These are phyloP conservation scores for Meiosimyza platycephala DNA, from an alignment of 2,888 invertebrate genomes.

Conservation along the genomic window DNA sequence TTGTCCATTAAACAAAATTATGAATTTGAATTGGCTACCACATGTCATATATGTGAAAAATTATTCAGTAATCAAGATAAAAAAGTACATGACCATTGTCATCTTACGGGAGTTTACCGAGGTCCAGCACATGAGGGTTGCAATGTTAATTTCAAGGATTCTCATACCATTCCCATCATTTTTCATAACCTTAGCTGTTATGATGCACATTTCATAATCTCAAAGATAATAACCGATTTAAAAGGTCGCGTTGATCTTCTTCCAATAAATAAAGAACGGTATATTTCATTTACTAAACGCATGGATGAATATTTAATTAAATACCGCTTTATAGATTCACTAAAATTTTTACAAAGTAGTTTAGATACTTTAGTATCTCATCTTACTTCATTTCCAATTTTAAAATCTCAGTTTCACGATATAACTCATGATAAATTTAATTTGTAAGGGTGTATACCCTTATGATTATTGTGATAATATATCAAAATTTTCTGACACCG, in stretches of 20 bases:
- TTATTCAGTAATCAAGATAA: neutral
- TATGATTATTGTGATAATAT: conserved; percentile 10
- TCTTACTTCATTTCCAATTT: neutral
- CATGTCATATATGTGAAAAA: neutral
- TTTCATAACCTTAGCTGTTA: conserved; percentile 1
- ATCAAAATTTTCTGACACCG: too few species aligned
- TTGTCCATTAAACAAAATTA: neutral
- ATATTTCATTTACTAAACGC: neutral
- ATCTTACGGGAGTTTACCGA: neutral
- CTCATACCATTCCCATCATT: neutral
- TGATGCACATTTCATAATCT: neutral
- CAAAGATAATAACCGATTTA: neutral
- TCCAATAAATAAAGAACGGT: neutral
- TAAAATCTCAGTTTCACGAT: neutral
- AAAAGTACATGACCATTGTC: neutral
- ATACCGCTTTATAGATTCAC: neutral
- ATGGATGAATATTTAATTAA: neutral
- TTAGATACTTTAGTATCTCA: neutral
- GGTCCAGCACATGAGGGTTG: neutral
- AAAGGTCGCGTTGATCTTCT: neutral
- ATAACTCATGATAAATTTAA: neutral
- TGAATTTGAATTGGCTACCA: neutral
- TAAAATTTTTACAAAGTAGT: neutral
- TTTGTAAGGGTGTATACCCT: conserved; percentile 8
- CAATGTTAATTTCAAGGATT: neutral